Evolutionary conservation across 2,888 invertebrate genomes (phyloP), one percentile per base, ranked within the genome.

Genomic region (Drosophila kanekoi): DNA sequence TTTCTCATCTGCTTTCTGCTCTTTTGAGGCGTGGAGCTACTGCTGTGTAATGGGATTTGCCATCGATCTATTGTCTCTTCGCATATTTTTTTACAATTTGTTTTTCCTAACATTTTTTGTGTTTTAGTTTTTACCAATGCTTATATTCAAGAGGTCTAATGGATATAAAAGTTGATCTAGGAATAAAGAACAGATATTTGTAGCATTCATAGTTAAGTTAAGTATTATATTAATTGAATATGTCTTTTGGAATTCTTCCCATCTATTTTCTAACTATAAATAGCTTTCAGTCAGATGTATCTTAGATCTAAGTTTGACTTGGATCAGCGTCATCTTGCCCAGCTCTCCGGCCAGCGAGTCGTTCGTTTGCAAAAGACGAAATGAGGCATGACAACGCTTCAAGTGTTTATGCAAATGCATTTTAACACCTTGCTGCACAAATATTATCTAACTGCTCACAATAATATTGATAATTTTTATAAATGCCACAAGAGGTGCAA

Each of bases 401-500:
- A 87, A 86, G 89, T 90, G 87, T 82, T 89, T 90, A 91, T 91
- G 90, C 77, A 90, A 91, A 91, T 91, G 89, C 80, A 88, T 90
- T 91, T 89, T 90, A 89, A 91, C 91, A 91, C 91, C 91, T 91
- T 77, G 72, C 53, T 53, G 65, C 71, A 87, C 73, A 77, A 80
- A 84, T 81, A 84, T 88, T 86, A 74, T 79, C 87, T 72, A 79
- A 76, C 82, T 72, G 73, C 85, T 85, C 70, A 85, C 72, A 84
- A 87, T 81, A 69, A 87, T 83, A 87, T 87, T 83, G 86, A 83
- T 83, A 85, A 87, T 70, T 79, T 85, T 75, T 71, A 79, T 85
- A 77, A 87, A 84, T 81, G 81, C 68, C 74, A 51, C 63, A 45
- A 45, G 53, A 63, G 20, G 28, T 14, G 28, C 13, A 35, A 35